These are phyloP conservation scores for Ophion ventricosus DNA, from an alignment of 2,888 invertebrate species.

Conservation along the genomic window DNA sequence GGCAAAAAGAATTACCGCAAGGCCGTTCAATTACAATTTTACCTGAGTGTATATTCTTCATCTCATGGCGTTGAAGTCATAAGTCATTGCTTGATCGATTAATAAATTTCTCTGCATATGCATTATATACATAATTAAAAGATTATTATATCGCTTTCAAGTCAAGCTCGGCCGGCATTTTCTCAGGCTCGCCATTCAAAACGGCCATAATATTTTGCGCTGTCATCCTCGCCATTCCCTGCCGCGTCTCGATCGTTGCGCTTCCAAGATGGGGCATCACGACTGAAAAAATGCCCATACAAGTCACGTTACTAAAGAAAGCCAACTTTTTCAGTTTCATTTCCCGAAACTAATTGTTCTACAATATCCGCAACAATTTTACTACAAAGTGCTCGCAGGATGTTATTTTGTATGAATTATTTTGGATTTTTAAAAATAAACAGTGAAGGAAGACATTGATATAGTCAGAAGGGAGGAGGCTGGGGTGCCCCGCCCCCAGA, in stretches of 20 bases:
- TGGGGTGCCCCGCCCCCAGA: no score
- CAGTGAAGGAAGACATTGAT: no score
- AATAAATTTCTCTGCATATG: background rate
- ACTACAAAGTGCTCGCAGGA: no score
- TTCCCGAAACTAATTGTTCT: no score
- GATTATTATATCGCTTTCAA: conserved; percentile 46
- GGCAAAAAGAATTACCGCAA: no score
- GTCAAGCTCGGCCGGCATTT: conserved; percentile 87
- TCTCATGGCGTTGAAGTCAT: no score
- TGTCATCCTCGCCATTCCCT: conserved; percentile 92
- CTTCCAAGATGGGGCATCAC: conserved; percentile 97
- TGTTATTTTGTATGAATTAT: no score
- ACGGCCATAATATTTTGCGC: conserved; percentile 93
- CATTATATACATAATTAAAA: background rate
- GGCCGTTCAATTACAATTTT: no score
- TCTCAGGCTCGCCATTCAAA: conserved; percentile 85
- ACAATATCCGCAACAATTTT: no score
- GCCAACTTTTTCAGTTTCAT: no score
- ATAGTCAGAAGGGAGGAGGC: no score
- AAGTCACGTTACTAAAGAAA: background rate
- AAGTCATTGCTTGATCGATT: background rate
- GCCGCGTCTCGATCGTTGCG: conserved; percentile 92
- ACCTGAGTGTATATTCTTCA: no score
- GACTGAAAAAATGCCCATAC: conserved; percentile 81
- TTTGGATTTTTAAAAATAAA: background rate